Evolutionary conservation across 2,113 vertebrate species (phyloP).

Genomic region (Monarcha castaneiventris): DNA sequence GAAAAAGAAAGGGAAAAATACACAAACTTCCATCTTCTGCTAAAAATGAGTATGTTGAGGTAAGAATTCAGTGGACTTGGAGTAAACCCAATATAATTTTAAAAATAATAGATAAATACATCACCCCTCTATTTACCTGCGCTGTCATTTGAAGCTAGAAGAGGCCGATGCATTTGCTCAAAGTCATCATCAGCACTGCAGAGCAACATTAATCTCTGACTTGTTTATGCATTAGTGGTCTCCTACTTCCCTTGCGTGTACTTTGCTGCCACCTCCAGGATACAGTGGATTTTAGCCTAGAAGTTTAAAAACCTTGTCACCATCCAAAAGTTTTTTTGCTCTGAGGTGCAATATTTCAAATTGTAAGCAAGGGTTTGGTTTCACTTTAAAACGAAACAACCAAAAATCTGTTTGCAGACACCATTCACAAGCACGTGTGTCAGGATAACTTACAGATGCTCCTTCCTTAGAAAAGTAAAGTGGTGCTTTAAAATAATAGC

Average conservation of each 20-base stretch:
- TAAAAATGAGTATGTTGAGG: neutral
- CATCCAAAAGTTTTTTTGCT: neutral
- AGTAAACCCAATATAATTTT: constrained; percentile 16
- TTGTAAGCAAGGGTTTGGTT: neutral
- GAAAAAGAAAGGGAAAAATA: neutral
- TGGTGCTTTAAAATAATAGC: constrained; percentile 28
- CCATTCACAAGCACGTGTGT: neutral
- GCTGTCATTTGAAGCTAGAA: constrained; percentile 39
- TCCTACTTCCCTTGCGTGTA: neutral
- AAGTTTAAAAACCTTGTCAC: neutral
- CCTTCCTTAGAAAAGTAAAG: constrained; percentile 10
- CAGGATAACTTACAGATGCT: neutral
- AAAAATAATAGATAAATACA: constrained; percentile 41
- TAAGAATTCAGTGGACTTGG: neutral
- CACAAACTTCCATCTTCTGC: neutral
- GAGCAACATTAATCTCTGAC: constrained; percentile 34
- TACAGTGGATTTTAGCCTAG: neutral
- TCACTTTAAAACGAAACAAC: neutral
- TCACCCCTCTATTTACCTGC: constrained; percentile 40
- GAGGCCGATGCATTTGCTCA: constrained; percentile 31
- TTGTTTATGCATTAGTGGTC: neutral
- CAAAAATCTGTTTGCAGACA: neutral
- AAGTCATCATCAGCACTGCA: constrained; percentile 37
- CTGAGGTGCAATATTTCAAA: neutral
- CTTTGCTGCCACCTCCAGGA: constrained; percentile 81